Percentiles rank a stretch among this genome's conserved stretches.
Evolutionary conservation across 2,797 vertebrate species (phyloP).

Genomic region (Enteromius trimaculatus): DNA sequence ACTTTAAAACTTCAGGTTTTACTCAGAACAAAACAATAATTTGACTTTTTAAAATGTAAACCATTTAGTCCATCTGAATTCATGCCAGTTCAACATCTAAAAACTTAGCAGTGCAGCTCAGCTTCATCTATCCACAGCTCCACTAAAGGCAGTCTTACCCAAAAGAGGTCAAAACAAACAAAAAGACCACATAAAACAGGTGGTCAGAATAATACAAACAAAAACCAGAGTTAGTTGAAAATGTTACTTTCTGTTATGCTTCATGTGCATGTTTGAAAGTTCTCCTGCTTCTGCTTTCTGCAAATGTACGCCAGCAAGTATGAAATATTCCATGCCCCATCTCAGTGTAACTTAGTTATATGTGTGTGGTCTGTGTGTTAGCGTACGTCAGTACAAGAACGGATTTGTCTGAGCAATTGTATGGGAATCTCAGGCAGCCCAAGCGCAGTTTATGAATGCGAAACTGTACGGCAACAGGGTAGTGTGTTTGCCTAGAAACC

Average conservation of each 20-base stretch:
- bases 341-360: constrained; percentile 19
- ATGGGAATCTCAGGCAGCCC: constrained; percentile 40
- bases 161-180: neutral
- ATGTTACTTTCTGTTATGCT: constrained; percentile 14
- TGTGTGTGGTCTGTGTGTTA: constrained; percentile 55
- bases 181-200: constrained; percentile 10
- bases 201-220: neutral
- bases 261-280: neutral
- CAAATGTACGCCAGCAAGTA: neutral
- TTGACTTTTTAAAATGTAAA: constrained; percentile 18
- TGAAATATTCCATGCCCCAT: constrained; percentile 31
- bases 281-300: constrained; percentile 8
- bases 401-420: constrained; percentile 38
- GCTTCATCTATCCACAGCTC: neutral
- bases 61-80: constrained; percentile 11
- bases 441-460: constrained; percentile 43
- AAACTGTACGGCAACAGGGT: constrained; percentile 44
- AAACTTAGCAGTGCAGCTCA: neutral
- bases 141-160: neutral
- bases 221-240: constrained; percentile 1
- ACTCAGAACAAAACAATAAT: neutral
- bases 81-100: neutral
- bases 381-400: constrained; percentile 37
- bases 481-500: constrained; percentile 58
- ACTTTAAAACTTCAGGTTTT: constrained; percentile 7